Evolutionary conservation across 1,140 invertebrate genomes (phyloP), one percentile per base, ranked within the genome.

Genomic region (Anoplophora glabripennis): DNA sequence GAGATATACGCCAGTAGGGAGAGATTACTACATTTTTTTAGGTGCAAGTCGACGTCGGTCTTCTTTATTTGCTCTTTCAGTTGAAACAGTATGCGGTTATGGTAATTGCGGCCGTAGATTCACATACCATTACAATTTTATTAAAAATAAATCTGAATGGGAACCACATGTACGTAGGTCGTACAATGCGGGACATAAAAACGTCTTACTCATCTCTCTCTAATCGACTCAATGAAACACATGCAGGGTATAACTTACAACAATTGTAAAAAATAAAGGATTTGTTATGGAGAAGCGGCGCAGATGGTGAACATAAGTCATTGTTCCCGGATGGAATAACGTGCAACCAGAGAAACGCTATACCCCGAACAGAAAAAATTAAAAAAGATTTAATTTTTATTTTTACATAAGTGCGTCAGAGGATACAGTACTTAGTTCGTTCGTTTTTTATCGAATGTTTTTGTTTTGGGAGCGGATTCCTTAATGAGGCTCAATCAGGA

Each of bases 181-280:
- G 12, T 21, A 21, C 17, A 28, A 21, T 21, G 8, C 5, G n/a
- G 11, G 11, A 7, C 44, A 46, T n/a, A 46, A 46, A 46, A 46
- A 7, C 11, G 11, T 40, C 10, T 11, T 21, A n/a, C 18, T 4
- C 28, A 21, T 28, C 17, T 46, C 14, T 44, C 28, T 46, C 44
- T 10, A 46, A 46, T 46, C 44, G 44, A 46, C 17, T 46, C 17
- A 46, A 18, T 46, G 44, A 46, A 46, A 46, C 44, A 46, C 28
- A 46, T 46, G 44, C 44, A n/a, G 44, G 15, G 17, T 10, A 46
- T 46, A 21, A 46, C 28, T 46, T 28, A 46, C 44, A 46, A 46
- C 28, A 18, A 46, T 21, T 46, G 44, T 18, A 21, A 18, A n/a
- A 46, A 46, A 46, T 21, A 8, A 21, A 18, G 44, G 44, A 46